Evolutionary conservation across 2,888 invertebrate species (phyloP), one percentile per base, ranked within the genome.

Genomic region (Brachypalpus laphriformis): DNA sequence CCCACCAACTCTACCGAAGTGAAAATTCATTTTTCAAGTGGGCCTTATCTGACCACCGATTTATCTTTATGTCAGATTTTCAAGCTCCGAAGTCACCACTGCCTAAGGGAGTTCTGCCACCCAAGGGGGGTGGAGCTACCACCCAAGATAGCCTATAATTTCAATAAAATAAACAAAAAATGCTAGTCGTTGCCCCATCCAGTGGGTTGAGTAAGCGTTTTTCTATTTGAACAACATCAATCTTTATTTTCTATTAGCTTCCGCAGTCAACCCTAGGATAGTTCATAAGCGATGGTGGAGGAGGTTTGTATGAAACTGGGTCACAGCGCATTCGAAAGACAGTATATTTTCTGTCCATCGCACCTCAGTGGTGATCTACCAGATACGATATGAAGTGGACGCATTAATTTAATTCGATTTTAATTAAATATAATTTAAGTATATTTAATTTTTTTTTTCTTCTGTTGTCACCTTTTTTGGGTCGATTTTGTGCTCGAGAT

Each of bases 1-100:
- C 25, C 40, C 40, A 66, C 42, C 34, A 34, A 7, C 31, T 16
- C 31, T 40, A 34, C 3, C 56, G 22, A 16, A 70, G 71, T 57
- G 45, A 57, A 66, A 56, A 54, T 47, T 85, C 85, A 85, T 85
- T 85, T 81, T 71, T 85, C 76, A 81, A 85, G 71, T 71, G 59
- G 61, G 77, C 40, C 85, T 81, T 85, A 85, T 85, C 85, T 85
- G 85, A 81, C 85, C 85, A 75, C 85, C 85, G 85, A 85, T 85
- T 81, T 85, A 85, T 85, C 85, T 85, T 85, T 66, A 71, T 85
- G 85, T 81, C 81, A 76, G 76, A 81, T 40, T 71, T 66, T 51
- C 68, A 57, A 80, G 80, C 49, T 63, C 28, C 70, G 16, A 70
- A 75, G 78, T 80, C 72, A 68, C 37, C 66, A 37, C 56, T 34